Evolutionary conservation across 2,888 invertebrate species (phyloP).

Genomic region (Corbicula japonica): DNA sequence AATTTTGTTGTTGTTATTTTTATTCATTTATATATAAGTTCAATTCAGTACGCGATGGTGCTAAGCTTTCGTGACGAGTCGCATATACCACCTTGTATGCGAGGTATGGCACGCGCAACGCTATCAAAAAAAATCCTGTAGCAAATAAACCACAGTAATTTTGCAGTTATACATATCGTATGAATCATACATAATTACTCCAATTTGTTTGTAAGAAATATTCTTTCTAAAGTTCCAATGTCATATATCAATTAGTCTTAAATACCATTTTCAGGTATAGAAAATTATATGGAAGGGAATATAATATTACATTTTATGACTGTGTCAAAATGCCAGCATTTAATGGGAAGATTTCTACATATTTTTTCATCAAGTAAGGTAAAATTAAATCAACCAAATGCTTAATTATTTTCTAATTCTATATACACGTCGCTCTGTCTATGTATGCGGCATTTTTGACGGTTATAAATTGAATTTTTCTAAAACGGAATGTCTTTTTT

Average conservation of each 20-base stretch:
- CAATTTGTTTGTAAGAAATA: constrained; percentile 27
- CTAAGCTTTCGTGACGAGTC: too few relatives aligned
- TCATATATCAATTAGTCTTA: constrained; percentile 51
- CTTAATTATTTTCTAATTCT: constrained; percentile 24
- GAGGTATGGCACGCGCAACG: too few relatives aligned
- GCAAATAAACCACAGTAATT: too few relatives aligned
- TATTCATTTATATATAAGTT: too few relatives aligned
- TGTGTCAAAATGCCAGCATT: constrained; percentile 48
- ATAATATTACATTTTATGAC: constrained; percentile 48
- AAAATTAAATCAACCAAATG: constrained; percentile 37
- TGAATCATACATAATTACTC: constrained; percentile 49
- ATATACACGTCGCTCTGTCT: constrained; percentile 25
- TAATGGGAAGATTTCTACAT: constrained; percentile 14
- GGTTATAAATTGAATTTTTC: constrained; percentile 42
- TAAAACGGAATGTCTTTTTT: constrained; percentile 5
- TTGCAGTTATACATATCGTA: neutral
- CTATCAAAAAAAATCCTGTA: too few relatives aligned
- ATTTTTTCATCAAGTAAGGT: constrained; percentile 8
- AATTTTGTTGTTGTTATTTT: too few relatives aligned
- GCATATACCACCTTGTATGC: too few relatives aligned
- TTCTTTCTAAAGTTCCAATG: constrained; percentile 35
- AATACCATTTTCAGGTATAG: constrained; percentile 19
- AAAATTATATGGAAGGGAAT: constrained; percentile 26
- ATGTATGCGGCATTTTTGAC: constrained; percentile 27
- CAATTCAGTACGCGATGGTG: too few relatives aligned